Evolutionary conservation across 1,140 invertebrate species (phyloP), one percentile per base, ranked within the genome.

Genomic region (Probaryconus sp.): DNA sequence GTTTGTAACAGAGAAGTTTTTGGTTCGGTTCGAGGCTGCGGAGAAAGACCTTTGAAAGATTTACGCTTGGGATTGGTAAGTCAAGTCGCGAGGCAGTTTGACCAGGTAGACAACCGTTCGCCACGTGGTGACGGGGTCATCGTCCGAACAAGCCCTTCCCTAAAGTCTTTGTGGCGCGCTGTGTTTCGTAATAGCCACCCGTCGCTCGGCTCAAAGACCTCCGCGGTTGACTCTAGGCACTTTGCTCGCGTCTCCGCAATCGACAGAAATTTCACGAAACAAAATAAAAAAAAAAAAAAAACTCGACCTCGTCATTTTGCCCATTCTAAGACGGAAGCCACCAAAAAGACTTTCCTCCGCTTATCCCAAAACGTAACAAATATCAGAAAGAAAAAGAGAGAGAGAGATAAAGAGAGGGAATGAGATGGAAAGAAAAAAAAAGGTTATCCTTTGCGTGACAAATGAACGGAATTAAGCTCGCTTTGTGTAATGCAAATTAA

Each of bases 121-220:
- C 81, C 81, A 84, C 83, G 82, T 85, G 83, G 83, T 82, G 75
- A 75, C 73, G 65, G 55, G 83, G 83, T 85, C 83, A 83, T 83
- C 63, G 82, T 63, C 81, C 78, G 72, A 53, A 69, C 55, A 56
- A 79, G 77, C 74, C 77, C 77, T 78, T 78, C 65, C 76, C 76
- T 71, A 78, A 78, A 78, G 76, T 76, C 67, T 72, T 77, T 77
- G 69, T 77, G 64, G 68, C 58, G 56, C 71, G 63, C 61, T 68
- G 64, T 60, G 42, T 72, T 77, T 77, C 69, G 69, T 77, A 77
- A 77, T 67, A 72, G 69, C 68, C 56, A 71, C 74, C 68, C 68
- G 63, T 71, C 56, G 71, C 58, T 75, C 71, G 56, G 55, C 74
- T 64, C 68, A 64, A 72, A 72, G 74, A 72, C 68, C 61, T 76